phyloP scores from a whole-genome alignment of 2,888 invertebrate genomes.

The Formica aserva region DNA sequence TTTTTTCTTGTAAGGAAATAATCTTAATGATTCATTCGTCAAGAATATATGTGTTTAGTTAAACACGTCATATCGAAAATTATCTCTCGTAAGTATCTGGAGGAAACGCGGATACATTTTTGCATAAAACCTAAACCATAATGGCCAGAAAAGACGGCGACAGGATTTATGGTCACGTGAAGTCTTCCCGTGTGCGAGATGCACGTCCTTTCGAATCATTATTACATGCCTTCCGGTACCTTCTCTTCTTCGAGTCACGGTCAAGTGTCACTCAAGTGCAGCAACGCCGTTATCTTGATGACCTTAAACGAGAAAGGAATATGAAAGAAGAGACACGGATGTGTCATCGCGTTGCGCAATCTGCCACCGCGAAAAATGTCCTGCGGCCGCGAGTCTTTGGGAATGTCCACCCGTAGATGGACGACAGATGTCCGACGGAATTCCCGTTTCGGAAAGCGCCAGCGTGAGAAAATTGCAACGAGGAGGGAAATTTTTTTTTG shows the following conservation, averaged over 20 bases:
- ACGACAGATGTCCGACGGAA: constrained; percentile 71
- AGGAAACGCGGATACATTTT: constrained; percentile 40
- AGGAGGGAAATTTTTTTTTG: constrained; percentile 34
- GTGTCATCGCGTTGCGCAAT: constrained; percentile 79
- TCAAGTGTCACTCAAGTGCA: constrained; percentile 72
- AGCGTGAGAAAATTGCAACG: constrained; percentile 56
- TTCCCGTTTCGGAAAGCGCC: constrained; percentile 63
- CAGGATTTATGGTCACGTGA: constrained; percentile 59
- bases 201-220: constrained; percentile 65
- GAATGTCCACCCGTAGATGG: constrained; percentile 50
- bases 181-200: constrained; percentile 53
- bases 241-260: constrained; percentile 67
- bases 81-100: constrained; percentile 28
- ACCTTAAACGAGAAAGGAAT: constrained; percentile 78
- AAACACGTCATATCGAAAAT: constrained; percentile 36
- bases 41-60: constrained; percentile 31
- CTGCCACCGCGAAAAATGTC: constrained; percentile 57
- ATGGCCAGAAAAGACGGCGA: constrained; percentile 47
- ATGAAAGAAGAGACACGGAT: constrained; percentile 75
- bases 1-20: neutral
- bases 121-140: constrained; percentile 58
- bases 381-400: constrained; percentile 33
- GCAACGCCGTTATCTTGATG: constrained; percentile 79
- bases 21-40: neutral
- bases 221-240: constrained; percentile 59